Evolutionary conservation across 2,888 invertebrate species (phyloP).

Genomic region (Tuta absoluta): DNA sequence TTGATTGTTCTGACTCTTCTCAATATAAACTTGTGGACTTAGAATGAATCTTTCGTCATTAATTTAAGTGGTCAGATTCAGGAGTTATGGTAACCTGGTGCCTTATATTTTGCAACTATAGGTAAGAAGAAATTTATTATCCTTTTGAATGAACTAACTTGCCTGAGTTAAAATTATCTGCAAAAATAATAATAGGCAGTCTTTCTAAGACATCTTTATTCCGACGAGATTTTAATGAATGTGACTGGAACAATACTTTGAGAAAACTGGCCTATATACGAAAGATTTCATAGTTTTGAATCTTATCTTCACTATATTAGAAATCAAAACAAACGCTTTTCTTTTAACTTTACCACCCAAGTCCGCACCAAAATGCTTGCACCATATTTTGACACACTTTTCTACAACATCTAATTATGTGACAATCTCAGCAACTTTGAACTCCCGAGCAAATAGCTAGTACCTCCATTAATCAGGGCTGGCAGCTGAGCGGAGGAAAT

Average conservation of each 20-base stretch:
- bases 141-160: no score
- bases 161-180: no score
- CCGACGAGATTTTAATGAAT: no score
- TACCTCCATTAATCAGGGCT: slow-evolving; percentile 70
- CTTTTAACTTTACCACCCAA: no score
- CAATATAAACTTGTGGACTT: neutral
- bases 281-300: no score
- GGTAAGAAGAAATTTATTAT: no score
- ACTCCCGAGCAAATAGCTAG: slow-evolving; percentile 46
- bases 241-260: no score
- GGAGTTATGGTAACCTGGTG: neutral
- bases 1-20: neutral
- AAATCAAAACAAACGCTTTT: no score
- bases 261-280: no score
- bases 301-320: no score
- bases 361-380: neutral
- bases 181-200: no score
- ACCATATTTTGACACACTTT: neutral
- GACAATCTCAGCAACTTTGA: slow-evolving; percentile 16
- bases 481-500: slow-evolving; percentile 77
- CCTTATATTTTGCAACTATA: neutral
- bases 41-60: neutral
- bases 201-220: no score
- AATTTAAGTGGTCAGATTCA: neutral
- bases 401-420: neutral